Percentiles rank a stretch among this genome's conserved stretches.
phyloP scores from a whole-genome alignment of 2,888 invertebrate genomes.

The Cetonia aurata region DNA sequence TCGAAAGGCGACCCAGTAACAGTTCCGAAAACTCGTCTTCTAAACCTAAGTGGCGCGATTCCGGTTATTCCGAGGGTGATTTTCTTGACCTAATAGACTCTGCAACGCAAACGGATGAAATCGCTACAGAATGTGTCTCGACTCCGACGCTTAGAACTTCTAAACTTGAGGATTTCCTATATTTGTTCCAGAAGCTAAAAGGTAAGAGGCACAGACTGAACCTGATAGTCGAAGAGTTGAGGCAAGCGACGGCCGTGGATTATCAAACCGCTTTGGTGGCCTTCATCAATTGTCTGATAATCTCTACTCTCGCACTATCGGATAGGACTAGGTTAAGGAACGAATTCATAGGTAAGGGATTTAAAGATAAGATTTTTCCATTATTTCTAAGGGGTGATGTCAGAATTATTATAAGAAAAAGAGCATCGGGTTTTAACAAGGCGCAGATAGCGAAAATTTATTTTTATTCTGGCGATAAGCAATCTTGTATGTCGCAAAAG shows the following conservation, averaged over 20 bases:
- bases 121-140: too few species aligned
- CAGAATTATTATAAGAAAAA: too few species aligned
- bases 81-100: neutral
- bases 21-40: too few species aligned
- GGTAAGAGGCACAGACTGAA: conserved; percentile 90
- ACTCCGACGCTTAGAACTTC: neutral
- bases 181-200: conserved; percentile 78
- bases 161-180: neutral
- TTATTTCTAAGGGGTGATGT: too few species aligned
- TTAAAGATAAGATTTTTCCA: too few species aligned
- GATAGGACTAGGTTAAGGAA: conserved; percentile 91
- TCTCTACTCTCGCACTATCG: conserved; percentile 87
- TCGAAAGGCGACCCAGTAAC: too few species aligned
- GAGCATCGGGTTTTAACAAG: too few species aligned
- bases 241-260: conserved; percentile 82
- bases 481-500: too few species aligned
- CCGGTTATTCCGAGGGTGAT: neutral
- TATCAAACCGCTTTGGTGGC: conserved; percentile 94
- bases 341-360: conserved; percentile 91
- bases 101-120: too few species aligned
- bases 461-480: too few species aligned
- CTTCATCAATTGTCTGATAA: conserved; percentile 96
- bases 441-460: too few species aligned
- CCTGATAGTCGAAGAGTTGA: conserved; percentile 90
- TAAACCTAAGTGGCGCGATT: neutral